Base-by-base conservation (phyloP, 2,888 invertebrate genomes). In the Odontocolon sp. region DNA sequence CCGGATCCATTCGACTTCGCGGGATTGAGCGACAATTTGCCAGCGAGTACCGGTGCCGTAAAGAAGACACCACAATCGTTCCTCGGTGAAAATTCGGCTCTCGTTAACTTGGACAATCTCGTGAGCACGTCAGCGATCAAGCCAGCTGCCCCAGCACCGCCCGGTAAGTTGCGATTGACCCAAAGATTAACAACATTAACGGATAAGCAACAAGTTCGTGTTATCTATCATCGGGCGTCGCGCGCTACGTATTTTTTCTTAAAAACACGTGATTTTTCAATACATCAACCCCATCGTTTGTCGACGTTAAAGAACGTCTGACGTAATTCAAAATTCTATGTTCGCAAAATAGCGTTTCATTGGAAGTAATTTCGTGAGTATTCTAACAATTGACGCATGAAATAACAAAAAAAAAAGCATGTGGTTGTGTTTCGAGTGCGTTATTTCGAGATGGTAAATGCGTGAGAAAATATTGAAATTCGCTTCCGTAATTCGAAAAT, bases 51-150 rank as follows among this genome's bases (percentile, higher is more conserved):
- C 66, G 92, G 92, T 76, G 93, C 93, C 21, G 90, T 93, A 45
- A 97, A 96, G 91, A 98, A 98, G 92, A 98, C 98, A 61, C 98
- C 99, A 1, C 97, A 97, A 84, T 95, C 96, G 86, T 99, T 99
- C 92, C 94, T 99, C 64, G 99, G 99, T 47, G 98, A 98, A 91
- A 99, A 99, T 92, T 98, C 98, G 8, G 94, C 96, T 84, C 94
- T 99, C 84, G 99, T 99, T 80, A 99, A 99, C 93, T 93, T 99
- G 91, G 99, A 99, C 92, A 97, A 99, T 90, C 94, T 99, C 88
- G 96, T 99, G 84, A 94, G 92, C 66, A 90, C 92, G 31, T 90
- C 92, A 54, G 81, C 90, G 64, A 87, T 91, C 77, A 91, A 91
- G 80, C 85, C 89, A 67, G 81, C 89, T 18, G 82, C 89, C 18